phyloP scores from a whole-genome alignment of 2,888 invertebrate genomes.

The Bedellia somnulentella region DNA sequence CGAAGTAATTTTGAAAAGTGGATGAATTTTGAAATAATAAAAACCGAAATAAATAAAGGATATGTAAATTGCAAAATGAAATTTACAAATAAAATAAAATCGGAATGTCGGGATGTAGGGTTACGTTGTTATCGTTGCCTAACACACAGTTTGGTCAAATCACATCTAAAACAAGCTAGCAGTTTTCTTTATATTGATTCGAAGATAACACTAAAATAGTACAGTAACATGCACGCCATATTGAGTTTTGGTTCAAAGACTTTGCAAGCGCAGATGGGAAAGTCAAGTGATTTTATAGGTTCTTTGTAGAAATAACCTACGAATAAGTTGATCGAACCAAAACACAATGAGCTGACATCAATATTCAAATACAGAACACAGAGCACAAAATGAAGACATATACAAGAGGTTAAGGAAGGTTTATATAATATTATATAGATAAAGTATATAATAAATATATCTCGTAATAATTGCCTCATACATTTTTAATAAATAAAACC shows the following conservation, averaged over 20 bases:
- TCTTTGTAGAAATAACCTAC: too few relatives aligned
- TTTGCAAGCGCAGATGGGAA: too few relatives aligned
- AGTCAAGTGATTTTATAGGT: too few relatives aligned
- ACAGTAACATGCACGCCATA: conserved; percentile 55
- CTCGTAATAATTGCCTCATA: conserved; percentile 60
- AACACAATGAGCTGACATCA: conserved; percentile 58
- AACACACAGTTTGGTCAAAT: conserved; percentile 40
- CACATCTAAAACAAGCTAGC: conserved; percentile 59
- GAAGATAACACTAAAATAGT: conserved; percentile 52
- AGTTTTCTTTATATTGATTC: conserved; percentile 34
- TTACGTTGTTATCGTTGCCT: conserved; percentile 28
- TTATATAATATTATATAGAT: conserved; percentile 29
- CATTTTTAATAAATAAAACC: conserved; percentile 50
- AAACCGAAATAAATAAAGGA: not conserved
- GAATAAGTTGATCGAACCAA: conserved; percentile 47
- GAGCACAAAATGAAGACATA: conserved; percentile 57
- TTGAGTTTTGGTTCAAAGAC: conserved; percentile 59
- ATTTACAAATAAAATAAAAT: not conserved
- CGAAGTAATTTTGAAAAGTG: not conserved
- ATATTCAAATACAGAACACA: conserved; percentile 54
- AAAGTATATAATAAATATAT: conserved; percentile 33
- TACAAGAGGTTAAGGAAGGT: conserved; percentile 46
- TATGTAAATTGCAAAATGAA: not conserved
- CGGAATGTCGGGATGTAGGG: conserved; percentile 14
- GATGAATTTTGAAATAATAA: not conserved